Evolutionary conservation across 2,113 vertebrate genomes (phyloP).

Genomic region (Notechis scutatus): DNA sequence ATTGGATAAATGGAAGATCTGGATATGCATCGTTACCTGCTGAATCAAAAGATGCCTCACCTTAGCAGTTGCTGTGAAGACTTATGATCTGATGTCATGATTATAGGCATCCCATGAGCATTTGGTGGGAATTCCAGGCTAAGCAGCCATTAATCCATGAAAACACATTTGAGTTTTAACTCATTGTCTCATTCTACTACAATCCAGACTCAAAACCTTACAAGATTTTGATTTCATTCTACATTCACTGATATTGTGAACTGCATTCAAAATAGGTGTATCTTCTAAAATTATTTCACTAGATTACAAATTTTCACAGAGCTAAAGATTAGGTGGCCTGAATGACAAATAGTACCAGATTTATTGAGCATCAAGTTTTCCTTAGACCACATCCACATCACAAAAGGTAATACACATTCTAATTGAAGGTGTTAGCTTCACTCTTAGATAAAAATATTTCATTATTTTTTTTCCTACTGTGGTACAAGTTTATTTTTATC

Average conservation of each 20-base stretch:
- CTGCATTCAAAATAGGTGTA: not conserved
- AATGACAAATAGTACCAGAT: conserved; percentile 50
- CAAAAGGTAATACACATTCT: conserved; percentile 51
- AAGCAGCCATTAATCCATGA: not conserved
- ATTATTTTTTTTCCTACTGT: conserved; percentile 50
- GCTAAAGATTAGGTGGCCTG: conserved; percentile 26
- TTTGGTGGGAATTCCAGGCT: not conserved
- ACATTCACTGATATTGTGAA: not conserved
- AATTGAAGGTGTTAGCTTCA: conserved; percentile 55
- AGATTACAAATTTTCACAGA: conserved; percentile 13
- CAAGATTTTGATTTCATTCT: not conserved
- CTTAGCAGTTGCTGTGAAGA: not conserved
- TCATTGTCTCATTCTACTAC: not conserved
- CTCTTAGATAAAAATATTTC: conserved; percentile 53
- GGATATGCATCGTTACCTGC: not conserved
- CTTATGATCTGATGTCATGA: not conserved
- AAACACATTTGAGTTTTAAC: not conserved
- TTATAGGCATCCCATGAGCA: not conserved
- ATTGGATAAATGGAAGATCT: not conserved
- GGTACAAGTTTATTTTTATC: conserved; percentile 51
- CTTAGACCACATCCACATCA: conserved; percentile 46
- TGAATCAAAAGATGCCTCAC: not conserved
- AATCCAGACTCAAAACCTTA: not conserved
- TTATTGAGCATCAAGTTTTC: conserved; percentile 50
- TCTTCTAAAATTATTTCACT: not conserved